Base-by-base conservation (phyloP, 2,888 invertebrate genomes). In the Craniophora ligustri region DNA sequence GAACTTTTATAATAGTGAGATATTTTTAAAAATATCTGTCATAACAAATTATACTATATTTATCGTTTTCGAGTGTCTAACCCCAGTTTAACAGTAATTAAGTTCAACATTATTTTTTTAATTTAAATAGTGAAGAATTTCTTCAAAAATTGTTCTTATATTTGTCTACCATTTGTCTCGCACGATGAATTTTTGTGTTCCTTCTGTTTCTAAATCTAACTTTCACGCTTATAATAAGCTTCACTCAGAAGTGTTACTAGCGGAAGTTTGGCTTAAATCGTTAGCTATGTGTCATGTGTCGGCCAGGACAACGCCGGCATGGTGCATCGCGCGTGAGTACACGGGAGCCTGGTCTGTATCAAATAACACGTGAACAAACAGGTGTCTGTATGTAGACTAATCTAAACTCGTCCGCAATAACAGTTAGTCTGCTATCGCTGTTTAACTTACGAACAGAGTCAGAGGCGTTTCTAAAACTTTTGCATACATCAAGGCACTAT, bases 161-260 rank as follows among this genome's bases (percentile, higher is more conserved):
- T n/a, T n/a, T 54, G 45, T 36, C 58, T n/a, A 45, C 46, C n/a
- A 41, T 46, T 67, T 59, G 66, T 75, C 72, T 73, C 74, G 72
- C 78, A 73, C 59, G 59, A 51, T 74, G 70, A 77, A 68, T 61
- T 59, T 76, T 72, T 78, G 78, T 82, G 79, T 81, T 79, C 59
- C 68, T 73, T 73, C 71, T 68, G 68, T 73, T 64, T 71, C 72
- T 73, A 73, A 72, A 78, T 74, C 75, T 84, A 82, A 84, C 79
- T 71, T 80, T 81, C 78, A 76, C 67, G 83, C 83, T 78, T 82
- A 60, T 70, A 72, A 73, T 67, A 66, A 74, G 76, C 78, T 76
- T 79, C 63, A 57, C 57, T 66, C 49, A 51, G 53, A 68, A 62
- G 62, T 71, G 70, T 65, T 67, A 61, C 56, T 63, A 61, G 69